Conservation (phyloP, 1,140 invertebrate species). For the Platyscapa corneri region DNA sequence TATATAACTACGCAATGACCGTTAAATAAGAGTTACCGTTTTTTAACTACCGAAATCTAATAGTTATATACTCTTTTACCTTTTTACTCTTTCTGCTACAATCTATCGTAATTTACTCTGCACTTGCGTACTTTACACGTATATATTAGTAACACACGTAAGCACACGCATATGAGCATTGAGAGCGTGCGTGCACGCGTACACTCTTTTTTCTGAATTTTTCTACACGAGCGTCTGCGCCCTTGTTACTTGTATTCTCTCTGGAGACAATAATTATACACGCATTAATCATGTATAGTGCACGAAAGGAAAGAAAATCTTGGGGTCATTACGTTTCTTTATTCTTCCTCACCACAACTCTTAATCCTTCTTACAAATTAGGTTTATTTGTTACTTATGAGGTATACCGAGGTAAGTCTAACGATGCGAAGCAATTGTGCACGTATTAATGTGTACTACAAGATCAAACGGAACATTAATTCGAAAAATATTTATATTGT, state of each 20-base stretch:
- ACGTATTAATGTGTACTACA: not conserved
- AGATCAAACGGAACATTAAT: not conserved
- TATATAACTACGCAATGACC: not conserved
- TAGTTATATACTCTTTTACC: not conserved
- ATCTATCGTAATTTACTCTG: not conserved
- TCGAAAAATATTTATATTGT: not conserved
- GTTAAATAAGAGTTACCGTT: not conserved
- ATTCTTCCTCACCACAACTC: conserved; percentile 40
- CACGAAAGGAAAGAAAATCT: conserved; percentile 41
- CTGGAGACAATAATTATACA: conserved; percentile 40
- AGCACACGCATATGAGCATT: not conserved
- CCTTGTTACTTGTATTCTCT: conserved; percentile 40
- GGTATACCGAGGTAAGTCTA: conserved; percentile 18
- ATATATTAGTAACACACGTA: not conserved
- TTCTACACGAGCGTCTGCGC: conserved; percentile 25
- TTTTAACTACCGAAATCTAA: not conserved
- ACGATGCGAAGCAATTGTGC: not conserved
- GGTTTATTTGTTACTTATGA: not conserved
- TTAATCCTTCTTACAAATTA: conserved; percentile 32
- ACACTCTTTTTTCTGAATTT: conserved; percentile 23
- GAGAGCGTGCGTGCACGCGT: not conserved
- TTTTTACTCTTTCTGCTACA: conserved; percentile 11
- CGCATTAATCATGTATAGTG: conserved; percentile 40
- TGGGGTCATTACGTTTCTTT: conserved; percentile 37
- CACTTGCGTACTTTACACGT: conserved; percentile 12